Evolutionary conservation across 2,888 invertebrate genomes (phyloP).

Genomic region (Limenitis camilla): DNA sequence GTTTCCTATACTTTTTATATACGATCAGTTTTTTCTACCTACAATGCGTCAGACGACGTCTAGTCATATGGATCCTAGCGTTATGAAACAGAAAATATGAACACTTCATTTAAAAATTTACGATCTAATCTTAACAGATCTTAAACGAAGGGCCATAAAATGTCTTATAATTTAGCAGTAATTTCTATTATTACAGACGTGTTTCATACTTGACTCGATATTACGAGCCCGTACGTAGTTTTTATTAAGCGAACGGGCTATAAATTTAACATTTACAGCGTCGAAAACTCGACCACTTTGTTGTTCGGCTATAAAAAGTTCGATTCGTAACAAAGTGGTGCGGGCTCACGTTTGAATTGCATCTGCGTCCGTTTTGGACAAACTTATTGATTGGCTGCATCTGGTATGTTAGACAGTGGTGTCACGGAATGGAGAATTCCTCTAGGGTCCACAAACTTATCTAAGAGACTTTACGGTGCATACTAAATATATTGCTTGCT

Average conservation of each 20-base stretch:
- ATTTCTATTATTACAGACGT: conserved; percentile 26
- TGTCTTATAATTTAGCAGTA: conserved; percentile 22
- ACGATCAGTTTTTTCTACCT: no score
- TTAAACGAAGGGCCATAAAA: conserved; percentile 9
- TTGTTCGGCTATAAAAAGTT: conserved; percentile 59
- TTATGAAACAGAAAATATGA: neutral
- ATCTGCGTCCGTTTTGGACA: conserved; percentile 51
- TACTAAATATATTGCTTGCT: conserved; percentile 38
- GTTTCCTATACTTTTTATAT: no score
- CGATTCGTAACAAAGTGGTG: conserved; percentile 50
- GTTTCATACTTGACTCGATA: conserved; percentile 31
- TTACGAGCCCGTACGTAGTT: conserved; percentile 41
- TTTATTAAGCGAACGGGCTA: conserved; percentile 53
- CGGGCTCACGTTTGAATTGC: conserved; percentile 43
- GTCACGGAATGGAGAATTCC: conserved; percentile 35
- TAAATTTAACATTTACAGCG: conserved; percentile 58
- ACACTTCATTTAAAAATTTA: neutral
- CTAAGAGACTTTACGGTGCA: conserved; percentile 30
- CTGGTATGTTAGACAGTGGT: conserved; percentile 32
- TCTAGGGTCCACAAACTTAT: conserved; percentile 31
- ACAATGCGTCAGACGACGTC: no score
- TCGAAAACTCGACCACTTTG: conserved; percentile 54
- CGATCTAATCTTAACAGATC: conserved; percentile 3
- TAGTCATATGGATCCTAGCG: no score
- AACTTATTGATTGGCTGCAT: conserved; percentile 38